Evolutionary conservation across 2,113 vertebrate genomes (phyloP), one percentile per base, ranked within the genome.

Genomic region (Lates calcarifer): DNA sequence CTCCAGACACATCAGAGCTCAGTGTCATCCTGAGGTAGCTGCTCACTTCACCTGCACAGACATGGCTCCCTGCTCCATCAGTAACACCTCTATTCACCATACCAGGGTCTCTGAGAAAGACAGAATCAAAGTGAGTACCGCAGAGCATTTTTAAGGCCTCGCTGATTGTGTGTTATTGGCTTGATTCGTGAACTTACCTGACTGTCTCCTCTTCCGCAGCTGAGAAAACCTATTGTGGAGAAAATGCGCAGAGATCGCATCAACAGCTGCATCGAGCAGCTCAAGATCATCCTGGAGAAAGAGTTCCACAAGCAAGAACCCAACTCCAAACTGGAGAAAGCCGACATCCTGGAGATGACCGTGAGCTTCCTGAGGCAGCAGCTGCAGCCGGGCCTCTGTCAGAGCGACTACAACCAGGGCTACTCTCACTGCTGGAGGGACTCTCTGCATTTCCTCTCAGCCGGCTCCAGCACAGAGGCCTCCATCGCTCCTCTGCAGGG

Each of bases 271-370:
- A 96, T 96, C 12, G 95, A 95, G 77, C 94, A 96, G 81, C 94
- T 96, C 24, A 95, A 95, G 84, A 35, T 90, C 71, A 95, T 97
- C n/a, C 90, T 96, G 92, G 96, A 96, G 89, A 96, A 96, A 73
- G 95, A 97, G 89, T 96, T 97, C 74, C 95, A 95, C 80, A 91
- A 94, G 6, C 94, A 95, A 55, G 96, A 96, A 89, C 96, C 96
- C 90, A 96, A 91, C 87, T 95, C 96, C 88, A 97, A 97, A 92
- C 95, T 97, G 87, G 96, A 96, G 91, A 97, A 96, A 85, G 97
- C 96, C 0, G 96, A 96, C 85, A 95, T 96, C 82, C 89, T 96
- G 91, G 96, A 97, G 91, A 97, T 96, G 97, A 96, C 96, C 0
- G 96, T 96, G 84, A 96, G 95, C 93, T 96, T 96, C 84, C 92